phyloP scores from a whole-genome alignment of 2,888 invertebrate species.

The Diachrysia chrysitis region DNA sequence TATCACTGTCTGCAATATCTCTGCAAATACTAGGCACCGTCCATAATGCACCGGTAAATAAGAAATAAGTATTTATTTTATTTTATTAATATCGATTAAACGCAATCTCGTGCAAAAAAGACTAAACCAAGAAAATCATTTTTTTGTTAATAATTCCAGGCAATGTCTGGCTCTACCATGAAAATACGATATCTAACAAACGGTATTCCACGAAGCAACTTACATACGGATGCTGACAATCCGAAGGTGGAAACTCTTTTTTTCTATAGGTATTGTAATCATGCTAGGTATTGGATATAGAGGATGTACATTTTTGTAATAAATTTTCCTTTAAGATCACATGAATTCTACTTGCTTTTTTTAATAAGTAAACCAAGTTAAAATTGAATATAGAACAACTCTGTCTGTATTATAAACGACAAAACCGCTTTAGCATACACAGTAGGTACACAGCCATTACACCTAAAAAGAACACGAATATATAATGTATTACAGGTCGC shows the following conservation, averaged over 20 bases:
- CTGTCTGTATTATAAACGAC: background rate
- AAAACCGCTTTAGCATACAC: background rate
- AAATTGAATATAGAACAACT: background rate
- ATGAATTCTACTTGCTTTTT: too few species aligned
- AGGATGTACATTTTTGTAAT: too few species aligned
- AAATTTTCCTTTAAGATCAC: too few species aligned
- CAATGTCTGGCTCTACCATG: background rate
- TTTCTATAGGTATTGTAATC: too few species aligned
- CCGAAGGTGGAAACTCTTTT: too few species aligned
- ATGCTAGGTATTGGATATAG: too few species aligned
- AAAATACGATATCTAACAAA: background rate
- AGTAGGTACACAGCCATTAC: background rate
- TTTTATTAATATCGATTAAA: background rate
- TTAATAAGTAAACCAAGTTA: too few species aligned
- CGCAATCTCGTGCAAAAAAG: background rate
- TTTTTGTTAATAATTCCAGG: background rate
- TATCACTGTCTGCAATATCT: constrained; percentile 34
- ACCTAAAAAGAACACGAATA: constrained; percentile 8
- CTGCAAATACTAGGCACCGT: constrained; percentile 15
- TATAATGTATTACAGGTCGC: constrained; percentile 6
- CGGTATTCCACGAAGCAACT: background rate
- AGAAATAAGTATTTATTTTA: constrained; percentile 22
- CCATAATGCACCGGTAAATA: constrained; percentile 29
- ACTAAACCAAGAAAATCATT: background rate
- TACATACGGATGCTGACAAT: too few species aligned